These are phyloP conservation scores for Lepilemur ruficaudatus DNA, from an alignment of 2,797 vertebrate genomes.

Conservation along the genomic window DNA sequence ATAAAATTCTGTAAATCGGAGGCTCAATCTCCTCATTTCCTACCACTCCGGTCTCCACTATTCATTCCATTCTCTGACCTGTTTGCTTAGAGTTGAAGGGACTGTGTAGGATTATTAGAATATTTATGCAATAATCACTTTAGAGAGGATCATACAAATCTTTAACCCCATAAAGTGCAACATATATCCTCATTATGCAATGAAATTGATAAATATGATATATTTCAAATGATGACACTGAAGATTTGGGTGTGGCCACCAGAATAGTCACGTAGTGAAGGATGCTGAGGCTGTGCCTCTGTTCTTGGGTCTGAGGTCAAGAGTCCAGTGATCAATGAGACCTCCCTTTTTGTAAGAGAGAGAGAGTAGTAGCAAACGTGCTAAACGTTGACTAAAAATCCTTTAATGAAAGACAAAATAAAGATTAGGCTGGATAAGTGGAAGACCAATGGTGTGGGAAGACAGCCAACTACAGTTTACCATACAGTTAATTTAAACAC, in stretches of 20 bases:
- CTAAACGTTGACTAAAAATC: background rate
- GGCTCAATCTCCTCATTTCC: background rate
- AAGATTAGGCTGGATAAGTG: background rate
- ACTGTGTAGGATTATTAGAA: background rate
- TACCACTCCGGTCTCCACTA: background rate
- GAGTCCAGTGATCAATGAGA: background rate
- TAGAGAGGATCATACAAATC: rapidly evolving
- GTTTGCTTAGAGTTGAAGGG: background rate
- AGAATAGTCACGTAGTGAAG: background rate
- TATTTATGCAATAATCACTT: background rate
- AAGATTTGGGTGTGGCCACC: too few species aligned
- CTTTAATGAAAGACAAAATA: background rate
- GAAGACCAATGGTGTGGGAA: background rate
- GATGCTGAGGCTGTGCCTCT: background rate
- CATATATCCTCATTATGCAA: background rate
- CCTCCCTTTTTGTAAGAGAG: background rate
- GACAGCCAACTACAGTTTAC: background rate
- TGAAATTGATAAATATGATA: background rate
- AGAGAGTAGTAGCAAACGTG: background rate
- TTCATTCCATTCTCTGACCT: background rate
- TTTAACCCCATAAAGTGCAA: background rate
- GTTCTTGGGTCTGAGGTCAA: background rate
- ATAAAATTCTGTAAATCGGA: background rate
- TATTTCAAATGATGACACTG: background rate
- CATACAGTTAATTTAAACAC: background rate